Percentiles rank a stretch among this genome's conserved stretches.
Conservation (phyloP, 2,797 vertebrate genomes). For the Schizopygopsis pylzovi region DNA sequence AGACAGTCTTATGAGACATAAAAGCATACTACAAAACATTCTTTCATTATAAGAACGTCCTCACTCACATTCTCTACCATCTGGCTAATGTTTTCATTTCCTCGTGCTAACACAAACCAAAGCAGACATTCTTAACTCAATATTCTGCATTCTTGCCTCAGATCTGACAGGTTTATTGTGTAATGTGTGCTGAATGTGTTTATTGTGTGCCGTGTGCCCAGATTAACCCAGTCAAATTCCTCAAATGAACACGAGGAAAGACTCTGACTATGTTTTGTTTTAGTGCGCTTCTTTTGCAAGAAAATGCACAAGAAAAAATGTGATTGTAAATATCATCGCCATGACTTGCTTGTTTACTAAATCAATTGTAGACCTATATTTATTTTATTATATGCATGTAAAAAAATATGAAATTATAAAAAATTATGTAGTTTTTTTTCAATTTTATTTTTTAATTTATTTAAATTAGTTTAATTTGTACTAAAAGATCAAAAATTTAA, state of each 20-base stretch:
- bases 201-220: background rate
- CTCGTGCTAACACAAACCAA: background rate
- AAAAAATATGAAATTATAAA: background rate
- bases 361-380: background rate
- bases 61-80: background rate
- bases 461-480: no score
- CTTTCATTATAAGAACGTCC: background rate
- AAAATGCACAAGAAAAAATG: background rate
- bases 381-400: background rate
- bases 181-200: background rate
- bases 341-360: background rate
- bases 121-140: background rate
- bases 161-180: background rate
- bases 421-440: background rate
- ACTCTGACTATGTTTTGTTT: background rate
- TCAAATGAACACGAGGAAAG: background rate
- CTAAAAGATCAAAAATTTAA: no score
- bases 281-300: background rate
- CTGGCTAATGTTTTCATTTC: background rate
- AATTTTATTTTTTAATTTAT: no score
- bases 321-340: background rate
- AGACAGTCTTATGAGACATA: background rate
- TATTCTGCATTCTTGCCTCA: background rate
- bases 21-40: background rate
- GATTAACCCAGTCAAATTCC: slow-evolving; percentile 2